A percentile compares a stretch with the other conserved stretches of the same genome.
Evolutionary conservation across 2,797 vertebrate species (phyloP).

Genomic region (Sebastes variabilis): DNA sequence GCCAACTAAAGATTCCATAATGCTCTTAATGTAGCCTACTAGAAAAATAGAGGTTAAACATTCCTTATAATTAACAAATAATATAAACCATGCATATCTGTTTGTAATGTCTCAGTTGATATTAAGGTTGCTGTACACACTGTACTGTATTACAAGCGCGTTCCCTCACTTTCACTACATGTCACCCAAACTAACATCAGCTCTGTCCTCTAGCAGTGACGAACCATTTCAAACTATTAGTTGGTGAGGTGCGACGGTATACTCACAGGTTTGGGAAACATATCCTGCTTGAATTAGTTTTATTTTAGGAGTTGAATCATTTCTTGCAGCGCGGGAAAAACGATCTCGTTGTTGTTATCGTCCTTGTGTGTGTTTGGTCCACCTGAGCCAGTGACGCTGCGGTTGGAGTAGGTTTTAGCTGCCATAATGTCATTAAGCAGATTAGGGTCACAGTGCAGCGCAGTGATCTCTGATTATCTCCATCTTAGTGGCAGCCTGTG

Average conservation of each 20-base stretch:
- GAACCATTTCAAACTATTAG: not conserved
- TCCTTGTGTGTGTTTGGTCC: not conserved
- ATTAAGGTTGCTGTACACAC: not conserved
- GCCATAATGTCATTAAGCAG: conserved; percentile 77
- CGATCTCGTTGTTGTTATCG: not conserved
- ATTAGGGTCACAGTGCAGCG: conserved; percentile 81
- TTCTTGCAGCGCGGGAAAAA: not conserved
- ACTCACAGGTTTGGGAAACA: conserved; percentile 71
- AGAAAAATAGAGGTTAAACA: not conserved
- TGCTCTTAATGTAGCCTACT: not conserved
- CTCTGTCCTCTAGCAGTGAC: not conserved
- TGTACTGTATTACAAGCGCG: not conserved
- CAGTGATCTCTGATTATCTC: conserved; percentile 64
- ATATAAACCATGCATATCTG: not conserved
- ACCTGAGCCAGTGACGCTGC: conserved; percentile 29
- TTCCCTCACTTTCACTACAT: not conserved
- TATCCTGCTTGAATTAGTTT: conserved; percentile 59
- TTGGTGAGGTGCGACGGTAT: not conserved
- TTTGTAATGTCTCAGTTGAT: not conserved
- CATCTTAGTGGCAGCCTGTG: conserved; percentile 28
- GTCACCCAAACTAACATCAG: not conserved
- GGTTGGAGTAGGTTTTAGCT: conserved; percentile 68
- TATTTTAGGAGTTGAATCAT: conserved; percentile 65
- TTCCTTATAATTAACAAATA: too few species aligned
- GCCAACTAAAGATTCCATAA: not conserved